Percentiles rank a stretch among this genome's conserved stretches.
Conservation (phyloP, 2,113 vertebrate species). For the Fukomys damarensis region DNA sequence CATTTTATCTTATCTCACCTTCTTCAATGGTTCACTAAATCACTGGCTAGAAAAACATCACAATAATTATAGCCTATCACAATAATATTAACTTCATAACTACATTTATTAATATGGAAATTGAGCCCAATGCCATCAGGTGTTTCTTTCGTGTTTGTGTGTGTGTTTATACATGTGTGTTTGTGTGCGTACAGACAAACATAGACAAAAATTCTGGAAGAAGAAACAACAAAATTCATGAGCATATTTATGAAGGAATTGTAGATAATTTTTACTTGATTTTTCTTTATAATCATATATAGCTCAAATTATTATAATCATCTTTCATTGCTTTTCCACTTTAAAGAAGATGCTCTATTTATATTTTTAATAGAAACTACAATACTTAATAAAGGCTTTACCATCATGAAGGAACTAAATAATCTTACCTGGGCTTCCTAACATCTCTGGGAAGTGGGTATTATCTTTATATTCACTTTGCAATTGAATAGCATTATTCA, state of each 20-base stretch:
- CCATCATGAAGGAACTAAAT: not conserved
- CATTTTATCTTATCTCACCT: not conserved
- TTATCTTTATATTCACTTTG: not conserved
- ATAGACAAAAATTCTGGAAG: not conserved
- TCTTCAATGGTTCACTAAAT: not conserved
- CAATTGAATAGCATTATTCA: not conserved
- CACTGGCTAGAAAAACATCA: not conserved
- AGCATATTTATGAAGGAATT: not conserved
- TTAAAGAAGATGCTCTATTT: not conserved
- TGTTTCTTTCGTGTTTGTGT: not conserved
- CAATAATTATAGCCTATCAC: not conserved
- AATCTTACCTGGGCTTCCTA: not conserved
- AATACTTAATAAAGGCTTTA: not conserved
- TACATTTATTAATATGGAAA: not conserved
- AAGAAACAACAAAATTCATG: not conserved
- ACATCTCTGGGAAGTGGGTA: not conserved
- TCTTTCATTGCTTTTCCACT: not conserved
- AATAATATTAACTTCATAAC: not conserved
- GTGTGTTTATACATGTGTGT: not conserved
- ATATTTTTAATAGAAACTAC: conserved; percentile 40
- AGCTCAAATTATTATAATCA: not conserved
- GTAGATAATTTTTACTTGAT: not conserved
- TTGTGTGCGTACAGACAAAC: not conserved
- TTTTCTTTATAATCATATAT: not conserved
- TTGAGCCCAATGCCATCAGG: not conserved